Conservation (phyloP, 2,797 vertebrate genomes). For the Sebastes minor region DNA sequence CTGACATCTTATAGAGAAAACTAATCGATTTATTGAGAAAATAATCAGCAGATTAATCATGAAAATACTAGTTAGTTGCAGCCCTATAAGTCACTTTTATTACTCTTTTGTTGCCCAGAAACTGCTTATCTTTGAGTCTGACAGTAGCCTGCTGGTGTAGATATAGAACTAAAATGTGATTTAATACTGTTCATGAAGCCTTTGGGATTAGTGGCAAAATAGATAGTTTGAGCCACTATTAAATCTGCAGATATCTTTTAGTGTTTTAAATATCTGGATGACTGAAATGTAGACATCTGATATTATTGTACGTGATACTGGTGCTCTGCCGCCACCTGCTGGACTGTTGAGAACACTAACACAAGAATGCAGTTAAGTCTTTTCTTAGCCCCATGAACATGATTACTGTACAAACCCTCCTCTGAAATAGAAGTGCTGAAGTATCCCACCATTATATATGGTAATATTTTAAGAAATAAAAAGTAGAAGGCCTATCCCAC, state of each 20-base stretch:
- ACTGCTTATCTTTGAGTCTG: neutral
- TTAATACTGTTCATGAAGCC: too few species aligned
- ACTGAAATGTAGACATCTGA: neutral
- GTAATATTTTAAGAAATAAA: neutral
- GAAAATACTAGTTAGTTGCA: neutral
- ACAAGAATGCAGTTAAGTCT: neutral
- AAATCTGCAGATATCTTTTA: neutral
- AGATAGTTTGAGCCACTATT: neutral
- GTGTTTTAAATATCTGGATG: neutral
- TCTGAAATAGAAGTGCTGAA: neutral
- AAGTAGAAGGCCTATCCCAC: neutral
- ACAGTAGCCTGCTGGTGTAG: neutral
- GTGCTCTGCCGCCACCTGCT: conserved; percentile 60
- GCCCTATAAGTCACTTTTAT: too few species aligned
- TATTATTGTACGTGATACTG: neutral
- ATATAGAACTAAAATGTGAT: neutral
- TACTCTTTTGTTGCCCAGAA: neutral
- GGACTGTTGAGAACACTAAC: neutral
- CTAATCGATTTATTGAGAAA: too few species aligned
- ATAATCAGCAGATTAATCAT: too few species aligned
- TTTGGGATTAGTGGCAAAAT: neutral
- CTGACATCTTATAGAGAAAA: too few species aligned
- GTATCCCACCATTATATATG: neutral
- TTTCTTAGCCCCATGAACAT: neutral
- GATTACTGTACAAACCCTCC: too few species aligned